Base-by-base conservation (phyloP, 2,888 invertebrate genomes). In the Oeneis ivallda region DNA sequence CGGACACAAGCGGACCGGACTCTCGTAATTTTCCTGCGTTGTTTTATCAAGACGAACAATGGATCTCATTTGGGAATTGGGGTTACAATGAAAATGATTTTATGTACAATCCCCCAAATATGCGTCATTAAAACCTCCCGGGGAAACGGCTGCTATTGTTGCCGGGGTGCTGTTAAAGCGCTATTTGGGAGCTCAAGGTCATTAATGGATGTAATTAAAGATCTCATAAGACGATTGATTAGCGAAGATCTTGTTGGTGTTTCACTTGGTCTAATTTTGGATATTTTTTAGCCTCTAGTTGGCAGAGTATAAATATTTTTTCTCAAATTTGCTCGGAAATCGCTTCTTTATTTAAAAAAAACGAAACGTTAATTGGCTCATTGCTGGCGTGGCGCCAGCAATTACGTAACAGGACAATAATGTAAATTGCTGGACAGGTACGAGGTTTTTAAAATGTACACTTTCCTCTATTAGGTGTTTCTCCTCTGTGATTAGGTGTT, bases 11-110 rank as follows among this genome's bases (percentile, higher is more conserved):
- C 80, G 77, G 74, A 75, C 72, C 74, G 77, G 79, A 73, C 74
- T 81, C 74, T 81, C 78, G 84, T 89, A 89, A 89, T 89, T 89
- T 89, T 89, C 89, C 89, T 89, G 88, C 80, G 80, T 81, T 87
- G 85, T 86, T 87, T 85, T 85, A 86, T 86, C 87, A 82, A 73
- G 73, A 71, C 76, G 85, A 85, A 89, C 89, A 88, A 89, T 86
- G 77, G 82, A 80, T 81, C 86, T 88, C 88, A 87, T 89, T 89
- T 84, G 81, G 82, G 79, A 87, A 89, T 89, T 84, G 81, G 82
- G 79, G 77, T 26, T 79, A 87, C 84, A 89, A 88, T 89, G 87
- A 86, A 85, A 82, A 85, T 84, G 83, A 83, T 88, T 89, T 86
- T 79, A 83, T 83, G 76, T 79, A 81, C 84, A 78, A 84, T 81